A percentile compares a stretch with the other conserved stretches of the same genome.
phyloP scores from a whole-genome alignment of 1,140 invertebrate genomes.

The Polyergus mexicanus region DNA sequence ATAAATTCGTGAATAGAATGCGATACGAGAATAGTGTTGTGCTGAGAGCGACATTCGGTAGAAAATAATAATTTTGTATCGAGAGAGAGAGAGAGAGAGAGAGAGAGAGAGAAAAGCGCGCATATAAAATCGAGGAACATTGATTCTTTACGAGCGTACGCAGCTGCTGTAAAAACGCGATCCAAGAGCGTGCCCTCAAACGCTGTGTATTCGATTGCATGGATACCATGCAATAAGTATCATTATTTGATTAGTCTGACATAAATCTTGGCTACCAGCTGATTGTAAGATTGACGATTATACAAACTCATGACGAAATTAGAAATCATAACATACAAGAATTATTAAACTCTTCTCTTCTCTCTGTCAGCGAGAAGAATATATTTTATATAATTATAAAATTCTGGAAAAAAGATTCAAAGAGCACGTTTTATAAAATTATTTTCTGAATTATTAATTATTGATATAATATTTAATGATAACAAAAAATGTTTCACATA shows the following conservation, averaged over 20 bases:
- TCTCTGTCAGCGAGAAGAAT: neutral
- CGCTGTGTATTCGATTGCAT: neutral
- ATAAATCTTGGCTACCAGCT: neutral
- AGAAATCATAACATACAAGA: neutral
- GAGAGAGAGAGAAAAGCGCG: neutral
- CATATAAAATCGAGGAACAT: constrained; percentile 33
- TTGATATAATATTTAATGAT: neutral
- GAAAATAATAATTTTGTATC: constrained; percentile 19
- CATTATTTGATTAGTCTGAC: constrained; percentile 13
- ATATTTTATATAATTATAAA: constrained; percentile 10
- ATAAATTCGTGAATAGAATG: constrained; percentile 21
- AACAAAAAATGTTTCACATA: neutral
- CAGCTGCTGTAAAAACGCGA: constrained; percentile 8
- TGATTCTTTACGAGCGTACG: constrained; percentile 38
- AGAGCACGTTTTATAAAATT: neutral
- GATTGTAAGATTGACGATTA: neutral
- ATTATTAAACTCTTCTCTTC: neutral
- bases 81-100: too few relatives aligned
- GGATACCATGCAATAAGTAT: constrained; percentile 25
- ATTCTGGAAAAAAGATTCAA: neutral
- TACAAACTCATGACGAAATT: neutral
- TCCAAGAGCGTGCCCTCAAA: neutral
- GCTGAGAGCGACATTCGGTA: neutral
- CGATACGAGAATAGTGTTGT: neutral
- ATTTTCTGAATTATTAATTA: neutral